Conservation (phyloP, 1,140 invertebrate species). For the Drosophila tsacasi region DNA sequence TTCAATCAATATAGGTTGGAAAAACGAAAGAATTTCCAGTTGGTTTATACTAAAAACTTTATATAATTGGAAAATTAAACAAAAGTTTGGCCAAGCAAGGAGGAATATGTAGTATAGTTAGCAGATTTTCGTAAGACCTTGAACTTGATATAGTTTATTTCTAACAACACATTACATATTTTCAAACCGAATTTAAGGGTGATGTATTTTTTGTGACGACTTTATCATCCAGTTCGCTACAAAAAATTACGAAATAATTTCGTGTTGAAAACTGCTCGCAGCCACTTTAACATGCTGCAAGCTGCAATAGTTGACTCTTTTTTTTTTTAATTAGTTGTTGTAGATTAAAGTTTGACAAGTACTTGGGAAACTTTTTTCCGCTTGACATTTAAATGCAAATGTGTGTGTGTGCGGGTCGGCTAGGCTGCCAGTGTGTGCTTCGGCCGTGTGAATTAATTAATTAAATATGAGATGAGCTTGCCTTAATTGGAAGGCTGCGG, state of each 20-base stretch:
- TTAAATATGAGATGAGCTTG: constrained; percentile 45
- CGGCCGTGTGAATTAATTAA: constrained; percentile 58
- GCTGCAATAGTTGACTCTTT: constrained; percentile 18
- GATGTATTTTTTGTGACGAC: background rate
- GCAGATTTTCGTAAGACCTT: too few relatives aligned
- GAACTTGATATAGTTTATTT: background rate
- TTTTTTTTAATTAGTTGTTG: constrained; percentile 64
- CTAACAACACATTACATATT: background rate
- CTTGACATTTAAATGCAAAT: constrained; percentile 55
- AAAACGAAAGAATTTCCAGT: background rate
- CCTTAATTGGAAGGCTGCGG: constrained; percentile 19
- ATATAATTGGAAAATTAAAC: background rate
- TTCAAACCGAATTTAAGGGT: background rate
- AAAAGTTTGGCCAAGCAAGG: too few relatives aligned
- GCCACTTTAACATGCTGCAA: constrained; percentile 53
- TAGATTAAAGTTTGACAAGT: constrained; percentile 60
- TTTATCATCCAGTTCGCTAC: constrained; percentile 23
- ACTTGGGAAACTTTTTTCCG: constrained; percentile 57
- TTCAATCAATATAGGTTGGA: background rate
- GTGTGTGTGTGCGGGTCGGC: background rate
- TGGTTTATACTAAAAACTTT: too few relatives aligned
- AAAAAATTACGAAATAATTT: constrained; percentile 40
- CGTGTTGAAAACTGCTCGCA: constrained; percentile 31
- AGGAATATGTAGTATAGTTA: too few relatives aligned
- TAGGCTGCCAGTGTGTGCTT: constrained; percentile 8